Conservation (phyloP, 2,797 vertebrate genomes). For the Ptychadena robeensis region DNA sequence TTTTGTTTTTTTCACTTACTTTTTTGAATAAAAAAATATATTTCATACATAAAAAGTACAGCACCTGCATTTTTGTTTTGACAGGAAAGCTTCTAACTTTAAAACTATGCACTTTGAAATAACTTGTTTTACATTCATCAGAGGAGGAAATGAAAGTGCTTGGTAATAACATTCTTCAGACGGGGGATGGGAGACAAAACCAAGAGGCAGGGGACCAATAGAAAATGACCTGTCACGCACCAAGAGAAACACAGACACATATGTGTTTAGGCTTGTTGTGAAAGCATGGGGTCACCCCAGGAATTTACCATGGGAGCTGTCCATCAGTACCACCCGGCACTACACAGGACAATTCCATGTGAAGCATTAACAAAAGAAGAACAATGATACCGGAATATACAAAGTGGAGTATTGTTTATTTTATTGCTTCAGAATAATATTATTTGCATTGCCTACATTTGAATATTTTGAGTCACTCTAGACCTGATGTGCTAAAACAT, state of each 20-base stretch:
- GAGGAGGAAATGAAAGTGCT: conserved; percentile 35
- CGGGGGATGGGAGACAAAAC: neutral
- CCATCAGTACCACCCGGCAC: conserved; percentile 15
- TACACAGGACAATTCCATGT: neutral
- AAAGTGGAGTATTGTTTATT: no score
- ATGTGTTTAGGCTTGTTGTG: neutral
- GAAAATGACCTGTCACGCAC: conserved; percentile 7
- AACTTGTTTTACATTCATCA: conserved; percentile 26
- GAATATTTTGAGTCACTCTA: no score
- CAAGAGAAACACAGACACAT: no score
- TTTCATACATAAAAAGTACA: neutral
- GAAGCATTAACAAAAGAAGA: neutral
- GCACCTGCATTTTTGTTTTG: neutral
- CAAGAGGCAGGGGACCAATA: neutral
- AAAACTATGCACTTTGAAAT: neutral
- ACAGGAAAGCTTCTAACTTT: neutral
- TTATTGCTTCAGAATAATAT: no score
- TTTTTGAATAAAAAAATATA: neutral
- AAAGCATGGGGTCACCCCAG: neutral
- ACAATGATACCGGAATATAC: neutral
- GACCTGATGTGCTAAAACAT: no score
- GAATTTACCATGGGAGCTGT: conserved; percentile 15
- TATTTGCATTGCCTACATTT: no score
- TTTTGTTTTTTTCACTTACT: neutral
- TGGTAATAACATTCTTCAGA: neutral